Base-by-base conservation (phyloP, 2,888 invertebrate species). In the Elmis aenea region DNA sequence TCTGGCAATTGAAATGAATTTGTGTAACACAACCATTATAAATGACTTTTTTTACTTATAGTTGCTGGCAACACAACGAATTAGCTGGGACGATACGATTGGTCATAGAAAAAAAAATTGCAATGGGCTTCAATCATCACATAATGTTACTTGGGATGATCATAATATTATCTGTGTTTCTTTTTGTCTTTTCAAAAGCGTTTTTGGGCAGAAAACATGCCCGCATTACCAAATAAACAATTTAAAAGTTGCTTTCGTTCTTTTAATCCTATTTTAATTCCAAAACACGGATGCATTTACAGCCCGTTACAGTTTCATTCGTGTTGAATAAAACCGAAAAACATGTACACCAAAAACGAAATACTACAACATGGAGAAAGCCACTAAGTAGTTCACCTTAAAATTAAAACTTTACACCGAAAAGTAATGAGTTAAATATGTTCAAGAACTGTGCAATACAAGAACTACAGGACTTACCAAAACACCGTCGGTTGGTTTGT, bases 21-120 rank as follows among this genome's bases (percentile, higher is more conserved):
- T n/a, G n/a, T n/a, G n/a, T n/a, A n/a, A 4, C 6, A 21, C 2
- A 3, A 4, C 6, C 22, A 23, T 5, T 29, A n/a, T 10, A 29
- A 6, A 29, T 32, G 6, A 11, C 8, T 15, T 36, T 36, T 27
- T 18, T 33, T 40, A 42, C 48, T 66, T 59, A 2, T 61, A 83
- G 82, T 59, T 85, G 84, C 58, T 83, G 82, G 81, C 77, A 79
- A 56, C 61, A 70, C 23, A 67, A 70, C 16, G 67, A 70, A 35
- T 62, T 81, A 14, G 73, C 76, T 1, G 82, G 81, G 2, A 73
- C 74, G 1, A 70, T 81, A n/a, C 71, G 75, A 50, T 57, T 84
- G 26, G 54, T 70, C 2, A 75, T 81, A 3, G 71, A 71, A 51
- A 64, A 69, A 48, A 69, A 68, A 43, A 48, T 71, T 2, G 62